Evolutionary conservation across 2,888 invertebrate species (phyloP), one percentile per base, ranked within the genome.

Genomic region (Cerastis leucographa): DNA sequence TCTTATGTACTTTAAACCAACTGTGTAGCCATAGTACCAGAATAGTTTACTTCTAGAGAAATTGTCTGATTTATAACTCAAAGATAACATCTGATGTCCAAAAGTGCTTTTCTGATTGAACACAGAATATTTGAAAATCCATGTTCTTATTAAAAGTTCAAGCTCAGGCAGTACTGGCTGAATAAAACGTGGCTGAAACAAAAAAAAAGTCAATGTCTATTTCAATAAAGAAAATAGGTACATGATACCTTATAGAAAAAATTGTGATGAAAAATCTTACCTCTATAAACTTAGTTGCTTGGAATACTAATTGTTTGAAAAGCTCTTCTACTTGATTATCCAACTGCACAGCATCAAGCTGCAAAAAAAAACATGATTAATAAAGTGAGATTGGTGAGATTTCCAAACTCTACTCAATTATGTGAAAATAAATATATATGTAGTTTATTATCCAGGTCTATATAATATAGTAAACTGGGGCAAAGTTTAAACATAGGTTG

Each of bases 71-170:
- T 97, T 97, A 91, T 99, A 99, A 85, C 97, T 97, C 56, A 99
- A 95, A 56, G 98, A 98, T 12, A 99, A 94, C 90, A 99, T 96
- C 88, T 98, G 98, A 91, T 99, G 99, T 0, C 99, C 99, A 96
- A 99, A 98, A 19, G 98, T 98, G 11, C 97, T 96, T 85, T 97
- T 97, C 76, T 97, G 97, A 87, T 97, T 96, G 80, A 97, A 97
- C 22, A 99, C 92, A 0, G 98, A 98, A 89, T 98, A 97, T 88
- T 97, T 97, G 96, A 98, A 98, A 79, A 98, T 97, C 77, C 97
- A 95, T 83, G 98, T 96, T 89, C 97, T 97, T 71, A 98, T 94
- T 9, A 98, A 70, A 17, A 98, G 95, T 90, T 98, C 98, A 44
- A 98, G 91, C 94, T 98, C 98, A 5, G 98, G 97, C 85, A 98